Evolutionary conservation across 2,113 vertebrate species (phyloP).

Genomic region (Dendrocopos noguchii): DNA sequence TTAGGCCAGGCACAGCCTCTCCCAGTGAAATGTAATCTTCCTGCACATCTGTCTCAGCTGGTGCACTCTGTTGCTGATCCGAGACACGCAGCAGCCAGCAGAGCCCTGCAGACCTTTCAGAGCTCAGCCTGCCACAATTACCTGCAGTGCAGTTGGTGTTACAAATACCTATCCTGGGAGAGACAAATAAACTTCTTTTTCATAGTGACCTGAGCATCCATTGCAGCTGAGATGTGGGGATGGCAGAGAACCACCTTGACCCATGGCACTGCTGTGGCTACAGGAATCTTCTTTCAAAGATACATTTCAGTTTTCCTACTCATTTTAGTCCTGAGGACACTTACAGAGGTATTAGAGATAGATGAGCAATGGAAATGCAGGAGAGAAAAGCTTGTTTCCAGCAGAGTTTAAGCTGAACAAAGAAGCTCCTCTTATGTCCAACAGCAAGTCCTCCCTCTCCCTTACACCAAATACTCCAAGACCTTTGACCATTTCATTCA

Average conservation of each 20-base stretch:
- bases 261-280: neutral
- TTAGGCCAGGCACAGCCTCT: neutral
- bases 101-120: neutral
- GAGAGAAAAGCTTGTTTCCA: neutral
- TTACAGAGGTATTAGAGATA: neutral
- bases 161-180: neutral
- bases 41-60: neutral
- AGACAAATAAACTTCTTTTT: neutral
- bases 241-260: neutral
- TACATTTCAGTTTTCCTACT: neutral
- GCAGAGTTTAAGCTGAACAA: neutral
- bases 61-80: neutral
- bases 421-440: neutral
- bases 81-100: neutral
- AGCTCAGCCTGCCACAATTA: neutral
- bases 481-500: neutral
- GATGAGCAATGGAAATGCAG: neutral
- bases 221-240: neutral
- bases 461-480: neutral
- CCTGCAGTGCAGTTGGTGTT: fast-evolving
- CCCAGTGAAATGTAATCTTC: neutral
- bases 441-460: neutral
- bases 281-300: neutral
- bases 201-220: neutral
- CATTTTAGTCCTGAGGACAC: neutral